phyloP scores from a whole-genome alignment of 35 echinoderm and acorn worm species.

The Lytechinus pictus region DNA sequence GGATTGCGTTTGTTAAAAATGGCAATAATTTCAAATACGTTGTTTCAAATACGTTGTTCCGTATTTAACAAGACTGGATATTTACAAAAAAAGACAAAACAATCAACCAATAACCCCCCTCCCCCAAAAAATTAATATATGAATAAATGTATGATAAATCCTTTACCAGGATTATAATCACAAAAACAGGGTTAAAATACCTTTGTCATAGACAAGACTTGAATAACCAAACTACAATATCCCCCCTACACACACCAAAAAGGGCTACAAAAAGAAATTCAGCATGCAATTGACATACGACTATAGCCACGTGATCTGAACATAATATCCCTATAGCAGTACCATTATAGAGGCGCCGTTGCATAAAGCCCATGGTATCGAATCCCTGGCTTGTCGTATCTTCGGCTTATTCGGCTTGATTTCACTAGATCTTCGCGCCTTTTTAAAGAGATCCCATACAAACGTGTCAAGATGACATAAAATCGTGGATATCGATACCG shows the following conservation, averaged over 20 bases:
- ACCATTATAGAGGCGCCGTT: background rate
- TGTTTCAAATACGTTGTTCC: too few relatives aligned
- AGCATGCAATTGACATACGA: background rate
- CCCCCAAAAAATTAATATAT: too few relatives aligned
- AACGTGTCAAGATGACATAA: constrained; percentile 18
- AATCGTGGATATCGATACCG: background rate
- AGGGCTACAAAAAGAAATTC: background rate
- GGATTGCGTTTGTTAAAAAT: too few relatives aligned
- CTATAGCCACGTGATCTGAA: background rate
- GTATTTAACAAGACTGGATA: too few relatives aligned
- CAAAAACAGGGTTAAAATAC: too few relatives aligned
- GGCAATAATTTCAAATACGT: too few relatives aligned
- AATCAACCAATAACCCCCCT: too few relatives aligned
- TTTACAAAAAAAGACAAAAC: too few relatives aligned
- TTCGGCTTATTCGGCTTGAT: background rate
- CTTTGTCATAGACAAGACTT: too few relatives aligned
- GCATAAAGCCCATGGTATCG: background rate
- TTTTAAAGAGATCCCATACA: background rate
- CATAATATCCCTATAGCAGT: background rate
- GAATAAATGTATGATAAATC: too few relatives aligned
- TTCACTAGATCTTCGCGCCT: background rate
- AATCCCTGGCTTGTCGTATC: background rate
- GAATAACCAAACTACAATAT: background rate
- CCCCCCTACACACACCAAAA: background rate
- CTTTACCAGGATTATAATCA: too few relatives aligned